phyloP scores from a whole-genome alignment of 92 coral and sea anemone species.

The Galaxea fascicularis region DNA sequence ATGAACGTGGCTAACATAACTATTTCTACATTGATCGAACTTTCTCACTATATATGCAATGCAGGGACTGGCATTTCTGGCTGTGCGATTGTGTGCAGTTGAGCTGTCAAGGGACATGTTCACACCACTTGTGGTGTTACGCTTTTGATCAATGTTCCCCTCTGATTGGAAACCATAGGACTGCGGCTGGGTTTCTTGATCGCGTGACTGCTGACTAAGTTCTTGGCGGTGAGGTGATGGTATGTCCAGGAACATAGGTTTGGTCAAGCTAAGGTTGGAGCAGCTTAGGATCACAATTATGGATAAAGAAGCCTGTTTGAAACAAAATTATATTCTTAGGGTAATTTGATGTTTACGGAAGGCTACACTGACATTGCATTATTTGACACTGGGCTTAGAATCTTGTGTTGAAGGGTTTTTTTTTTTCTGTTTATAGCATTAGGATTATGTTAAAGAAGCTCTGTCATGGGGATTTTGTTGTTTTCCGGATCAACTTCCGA shows the following conservation, averaged over 20 bases:
- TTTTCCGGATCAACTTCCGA: too few relatives aligned
- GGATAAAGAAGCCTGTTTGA: neutral
- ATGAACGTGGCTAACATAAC: neutral
- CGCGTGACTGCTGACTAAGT: neutral
- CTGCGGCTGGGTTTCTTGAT: neutral
- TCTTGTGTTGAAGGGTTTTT: too few relatives aligned
- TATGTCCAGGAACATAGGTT: conserved; percentile 1
- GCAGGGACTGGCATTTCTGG: neutral
- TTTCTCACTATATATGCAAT: neutral
- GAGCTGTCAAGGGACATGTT: neutral
- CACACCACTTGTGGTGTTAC: neutral
- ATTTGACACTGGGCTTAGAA: too few relatives aligned
- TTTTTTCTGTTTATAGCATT: too few relatives aligned
- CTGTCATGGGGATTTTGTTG: too few relatives aligned
- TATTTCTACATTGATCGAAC: conserved; percentile 10
- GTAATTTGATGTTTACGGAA: too few relatives aligned
- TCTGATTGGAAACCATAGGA: neutral
- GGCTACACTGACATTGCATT: too few relatives aligned
- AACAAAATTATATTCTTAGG: neutral
- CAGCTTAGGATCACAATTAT: neutral
- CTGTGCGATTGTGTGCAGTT: conserved; percentile 14
- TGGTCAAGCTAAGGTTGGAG: neutral
- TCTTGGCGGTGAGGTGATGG: neutral
- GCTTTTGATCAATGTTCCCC: neutral
- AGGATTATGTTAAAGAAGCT: too few relatives aligned